A percentile compares a stretch with the other conserved stretches of the same genome.
These are phyloP conservation scores for Hesperia comma DNA, from an alignment of 2,888 invertebrate genomes.

Conservation along the genomic window DNA sequence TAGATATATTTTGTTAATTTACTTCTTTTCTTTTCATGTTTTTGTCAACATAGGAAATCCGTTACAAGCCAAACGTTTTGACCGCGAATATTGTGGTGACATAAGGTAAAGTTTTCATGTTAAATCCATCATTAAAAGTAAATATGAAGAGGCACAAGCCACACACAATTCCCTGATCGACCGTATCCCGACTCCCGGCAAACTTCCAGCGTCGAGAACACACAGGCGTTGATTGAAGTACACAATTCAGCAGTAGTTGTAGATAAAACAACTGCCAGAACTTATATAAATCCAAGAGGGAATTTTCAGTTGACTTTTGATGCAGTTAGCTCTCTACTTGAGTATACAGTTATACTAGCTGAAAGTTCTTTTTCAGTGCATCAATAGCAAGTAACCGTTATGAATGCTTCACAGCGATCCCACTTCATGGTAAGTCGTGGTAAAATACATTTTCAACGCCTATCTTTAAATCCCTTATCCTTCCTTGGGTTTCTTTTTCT, in stretches of 20 bases:
- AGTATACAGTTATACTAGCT: not conserved
- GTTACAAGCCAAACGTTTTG: no score
- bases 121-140: not conserved
- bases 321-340: conserved; percentile 1
- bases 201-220: conserved; percentile 10
- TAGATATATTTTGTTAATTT: no score
- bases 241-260: conserved; percentile 14
- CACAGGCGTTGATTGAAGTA: conserved; percentile 12
- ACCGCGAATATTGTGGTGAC: no score
- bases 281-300: not conserved
- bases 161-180: not conserved
- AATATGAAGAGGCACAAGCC: not conserved
- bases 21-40: no score
- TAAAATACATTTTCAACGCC: no score
- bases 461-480: no score
- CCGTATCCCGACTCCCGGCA: not conserved
- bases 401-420: no score
- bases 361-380: not conserved
- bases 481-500: no score
- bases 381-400: not conserved
- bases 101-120: not conserved
- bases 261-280: conserved; percentile 13
- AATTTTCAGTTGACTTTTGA: conserved; percentile 5
- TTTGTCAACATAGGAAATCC: no score
- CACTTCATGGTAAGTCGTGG: no score